Evolutionary conservation across 1,140 invertebrate genomes (phyloP).

Genomic region (Bombus impatiens): DNA sequence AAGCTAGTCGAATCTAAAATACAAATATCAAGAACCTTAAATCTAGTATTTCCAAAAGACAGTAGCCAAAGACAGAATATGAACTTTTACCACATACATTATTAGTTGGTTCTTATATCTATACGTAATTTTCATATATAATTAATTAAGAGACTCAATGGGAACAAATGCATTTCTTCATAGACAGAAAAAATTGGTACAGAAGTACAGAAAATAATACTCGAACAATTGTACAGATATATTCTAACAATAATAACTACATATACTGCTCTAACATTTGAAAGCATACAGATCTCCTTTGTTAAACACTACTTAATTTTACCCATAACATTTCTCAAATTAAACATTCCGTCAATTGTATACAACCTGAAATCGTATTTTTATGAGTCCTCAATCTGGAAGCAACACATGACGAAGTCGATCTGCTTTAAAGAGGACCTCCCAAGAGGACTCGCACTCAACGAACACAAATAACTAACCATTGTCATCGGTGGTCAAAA

Average conservation of each 20-base stretch:
- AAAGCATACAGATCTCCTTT: no score
- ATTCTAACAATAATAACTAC: no score
- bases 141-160: not conserved
- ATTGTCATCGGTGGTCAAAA: not conserved
- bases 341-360: not conserved
- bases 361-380: not conserved
- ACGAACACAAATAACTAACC: not conserved
- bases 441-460: not conserved
- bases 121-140: not conserved
- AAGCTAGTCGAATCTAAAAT: not conserved
- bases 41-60: not conserved
- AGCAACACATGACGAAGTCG: not conserved
- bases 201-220: no score
- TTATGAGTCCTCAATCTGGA: not conserved
- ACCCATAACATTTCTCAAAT: not conserved
- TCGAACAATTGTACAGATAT: not conserved
- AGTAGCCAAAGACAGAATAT: not conserved
- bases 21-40: no score
- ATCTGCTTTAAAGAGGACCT: conserved; percentile 11
- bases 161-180: not conserved
- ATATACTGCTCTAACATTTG: no score
- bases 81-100: not conserved
- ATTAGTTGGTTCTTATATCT: not conserved
- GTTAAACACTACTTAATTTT: no score
- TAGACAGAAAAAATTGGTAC: no score